Base-by-base conservation (phyloP, 2,797 vertebrate species). In the Dicrostonyx torquatus region DNA sequence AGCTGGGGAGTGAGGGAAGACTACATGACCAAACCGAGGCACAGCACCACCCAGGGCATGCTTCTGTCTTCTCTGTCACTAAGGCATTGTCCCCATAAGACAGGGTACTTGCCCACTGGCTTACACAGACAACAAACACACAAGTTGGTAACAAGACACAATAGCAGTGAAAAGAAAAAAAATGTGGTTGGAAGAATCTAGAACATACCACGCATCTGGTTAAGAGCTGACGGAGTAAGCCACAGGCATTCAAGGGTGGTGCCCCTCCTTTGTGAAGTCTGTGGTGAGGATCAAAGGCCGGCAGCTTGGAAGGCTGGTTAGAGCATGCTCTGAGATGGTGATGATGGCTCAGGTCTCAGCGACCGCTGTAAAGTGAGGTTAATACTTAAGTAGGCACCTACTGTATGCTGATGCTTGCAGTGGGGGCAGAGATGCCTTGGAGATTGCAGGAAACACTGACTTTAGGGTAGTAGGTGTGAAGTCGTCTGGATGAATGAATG, bases 81-180 rank as follows among this genome's bases (percentile, higher is more conserved):
- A 50, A 87, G 77, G 18, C 91, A 83, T 94, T 94, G 89, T 96
- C 53, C 78, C 48, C 88, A 9, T 62, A 73, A 91, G 87, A 85
- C 73, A 60, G 64, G 83, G 83, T n/a, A 84, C 53, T 94, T 93
- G 70, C 76, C 90, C 79, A 89, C 48, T 82, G 94, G 79, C 92
- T 94, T 60, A 76, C 26, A 70, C 75, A 92, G 87, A 31, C 89
- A 94, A 90, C 55, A 83, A 92, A 96, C 43, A 55, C 43, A 66
- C 29, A 53, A 43, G 73, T 80, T 70, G 93, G 45, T 66, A 77
- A 55, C 45, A 78, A 68, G 58, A 93, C 92, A 94, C 58, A 93
- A 86, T 34, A 68, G 55, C 73, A 76, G 58, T 85, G 62, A 29
- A 64, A 94, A 73, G 53, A 26, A 86, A 64, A 91, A 70, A 96